A percentile compares a stretch with the other conserved stretches of the same genome.
Conservation (phyloP, 1,140 invertebrate genomes). For the Coptotermes formosanus region DNA sequence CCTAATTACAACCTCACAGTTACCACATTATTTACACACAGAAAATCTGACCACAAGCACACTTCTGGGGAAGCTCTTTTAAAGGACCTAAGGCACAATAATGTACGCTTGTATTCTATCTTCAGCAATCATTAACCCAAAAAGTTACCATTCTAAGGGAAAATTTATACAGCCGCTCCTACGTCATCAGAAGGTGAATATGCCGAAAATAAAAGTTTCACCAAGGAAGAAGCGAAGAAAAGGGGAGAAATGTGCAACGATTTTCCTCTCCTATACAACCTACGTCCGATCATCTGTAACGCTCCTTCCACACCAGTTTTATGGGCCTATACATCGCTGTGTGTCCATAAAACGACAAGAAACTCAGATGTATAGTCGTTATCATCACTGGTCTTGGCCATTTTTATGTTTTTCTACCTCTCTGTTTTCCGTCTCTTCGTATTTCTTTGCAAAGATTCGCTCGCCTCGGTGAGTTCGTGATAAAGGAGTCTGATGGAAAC, state of each 20-base stretch:
- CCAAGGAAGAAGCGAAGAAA: background rate
- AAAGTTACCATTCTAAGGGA: background rate
- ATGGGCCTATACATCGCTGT: background rate
- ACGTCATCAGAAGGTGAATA: background rate
- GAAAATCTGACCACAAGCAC: no score
- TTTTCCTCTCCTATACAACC: background rate
- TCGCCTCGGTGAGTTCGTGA: background rate
- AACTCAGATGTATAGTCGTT: background rate
- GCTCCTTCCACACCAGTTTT: background rate
- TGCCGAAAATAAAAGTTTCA: background rate
- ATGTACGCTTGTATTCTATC: background rate
- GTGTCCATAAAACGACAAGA: slow-evolving; percentile 5
- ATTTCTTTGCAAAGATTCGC: no score
- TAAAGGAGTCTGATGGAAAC: background rate
- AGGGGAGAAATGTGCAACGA: background rate
- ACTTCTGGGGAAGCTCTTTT: no score
- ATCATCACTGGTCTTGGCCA: background rate
- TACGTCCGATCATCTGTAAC: background rate
- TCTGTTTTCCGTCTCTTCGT: background rate
- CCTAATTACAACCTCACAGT: no score
- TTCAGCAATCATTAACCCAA: background rate
- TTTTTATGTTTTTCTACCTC: background rate
- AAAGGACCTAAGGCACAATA: no score
- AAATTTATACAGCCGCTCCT: background rate
- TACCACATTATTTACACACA: no score